These are phyloP conservation scores for Ivindomyrus marchei DNA, from an alignment of 2,113 vertebrate species.

Conservation along the genomic window DNA sequence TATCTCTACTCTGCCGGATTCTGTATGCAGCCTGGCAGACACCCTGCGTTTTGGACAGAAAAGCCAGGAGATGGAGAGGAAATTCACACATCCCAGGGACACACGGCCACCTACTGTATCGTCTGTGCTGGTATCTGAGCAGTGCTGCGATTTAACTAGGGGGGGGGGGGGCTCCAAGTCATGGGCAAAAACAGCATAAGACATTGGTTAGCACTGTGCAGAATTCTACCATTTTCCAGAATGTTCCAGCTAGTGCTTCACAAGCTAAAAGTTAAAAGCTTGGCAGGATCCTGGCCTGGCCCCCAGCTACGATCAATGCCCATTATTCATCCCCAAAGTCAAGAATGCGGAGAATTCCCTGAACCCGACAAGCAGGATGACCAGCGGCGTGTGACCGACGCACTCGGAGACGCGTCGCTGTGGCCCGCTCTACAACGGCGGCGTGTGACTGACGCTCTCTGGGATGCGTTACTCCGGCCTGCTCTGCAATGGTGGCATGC, in stretches of 20 bases:
- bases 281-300: background rate
- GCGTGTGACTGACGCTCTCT: background rate
- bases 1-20: background rate
- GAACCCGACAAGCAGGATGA: background rate
- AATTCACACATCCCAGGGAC: conserved; percentile 44
- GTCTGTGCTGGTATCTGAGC: conserved; percentile 46
- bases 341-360: background rate
- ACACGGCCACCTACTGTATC: conserved; percentile 55
- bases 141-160: conserved; percentile 38
- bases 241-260: background rate
- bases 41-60: background rate
- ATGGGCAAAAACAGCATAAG: conserved; percentile 35
- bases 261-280: background rate
- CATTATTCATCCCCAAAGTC: background rate
- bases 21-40: background rate
- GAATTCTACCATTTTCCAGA: background rate
- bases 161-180: conserved; percentile 36
- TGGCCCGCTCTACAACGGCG: background rate
- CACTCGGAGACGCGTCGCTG: no score
- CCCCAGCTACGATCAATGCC: background rate
- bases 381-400: no score
- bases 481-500: no score
- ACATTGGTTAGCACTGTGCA: conserved; percentile 7
- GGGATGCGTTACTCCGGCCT: background rate
- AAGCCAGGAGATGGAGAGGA: background rate